Percentiles rank a stretch among this genome's conserved stretches.
Evolutionary conservation across 2,113 vertebrate species (phyloP).

Genomic region (Aix galericulata): DNA sequence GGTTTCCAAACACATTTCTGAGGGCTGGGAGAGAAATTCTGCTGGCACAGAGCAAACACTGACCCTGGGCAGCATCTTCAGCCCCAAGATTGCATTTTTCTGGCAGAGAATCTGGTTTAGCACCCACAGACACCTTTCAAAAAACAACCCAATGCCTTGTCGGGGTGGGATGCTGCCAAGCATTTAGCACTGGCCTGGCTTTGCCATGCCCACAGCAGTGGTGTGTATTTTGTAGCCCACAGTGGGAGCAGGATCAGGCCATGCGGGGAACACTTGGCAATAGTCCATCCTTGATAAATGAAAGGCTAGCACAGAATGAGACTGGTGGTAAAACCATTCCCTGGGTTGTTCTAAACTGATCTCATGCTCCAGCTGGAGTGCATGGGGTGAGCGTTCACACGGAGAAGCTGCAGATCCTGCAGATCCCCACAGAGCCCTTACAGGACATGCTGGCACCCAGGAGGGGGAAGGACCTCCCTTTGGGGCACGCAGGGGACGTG

Average conservation of each 20-base stretch:
- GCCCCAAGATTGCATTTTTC: neutral
- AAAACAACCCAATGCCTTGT: neutral
- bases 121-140: neutral
- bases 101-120: neutral
- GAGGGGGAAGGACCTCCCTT: neutral
- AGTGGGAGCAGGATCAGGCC: neutral
- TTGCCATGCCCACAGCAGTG: neutral
- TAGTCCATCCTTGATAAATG: neutral
- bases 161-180: neutral
- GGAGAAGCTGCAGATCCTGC: neutral
- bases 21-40: neutral
- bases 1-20: neutral
- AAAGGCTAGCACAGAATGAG: neutral
- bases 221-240: neutral
- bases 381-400: neutral
- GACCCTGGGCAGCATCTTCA: neutral
- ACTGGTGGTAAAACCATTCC: neutral
- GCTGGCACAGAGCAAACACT: neutral
- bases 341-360: neutral
- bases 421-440: neutral
- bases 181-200: neutral
- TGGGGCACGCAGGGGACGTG: fast-evolving
- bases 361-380: neutral
- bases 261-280: neutral
- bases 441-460: neutral